phyloP scores from a whole-genome alignment of 2,797 vertebrate species.

The Galago senegalensis region DNA sequence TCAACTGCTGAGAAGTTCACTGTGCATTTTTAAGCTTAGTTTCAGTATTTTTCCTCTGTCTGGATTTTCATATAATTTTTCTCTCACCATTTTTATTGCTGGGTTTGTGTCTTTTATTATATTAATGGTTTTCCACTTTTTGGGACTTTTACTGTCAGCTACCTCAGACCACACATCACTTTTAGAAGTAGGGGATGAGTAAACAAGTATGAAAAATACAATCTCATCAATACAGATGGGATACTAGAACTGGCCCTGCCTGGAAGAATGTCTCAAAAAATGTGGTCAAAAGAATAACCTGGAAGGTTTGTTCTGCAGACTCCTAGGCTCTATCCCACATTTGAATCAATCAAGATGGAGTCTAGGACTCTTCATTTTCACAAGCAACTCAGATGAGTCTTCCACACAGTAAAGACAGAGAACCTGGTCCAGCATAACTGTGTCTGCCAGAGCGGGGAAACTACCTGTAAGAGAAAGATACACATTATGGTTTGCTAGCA shows the following conservation, averaged over 20 bases:
- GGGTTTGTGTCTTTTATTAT: not conserved
- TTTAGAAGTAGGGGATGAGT: not conserved
- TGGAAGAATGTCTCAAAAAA: not conserved
- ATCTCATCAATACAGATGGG: not conserved
- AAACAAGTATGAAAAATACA: not conserved
- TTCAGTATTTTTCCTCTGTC: not conserved
- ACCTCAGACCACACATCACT: not conserved
- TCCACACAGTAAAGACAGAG: not conserved
- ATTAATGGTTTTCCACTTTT: constrained; percentile 27
- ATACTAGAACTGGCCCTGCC: not conserved
- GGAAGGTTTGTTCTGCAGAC: not conserved
- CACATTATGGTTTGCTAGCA: not conserved
- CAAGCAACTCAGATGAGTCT: not conserved
- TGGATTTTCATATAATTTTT: constrained; percentile 50
- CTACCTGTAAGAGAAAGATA: not conserved
- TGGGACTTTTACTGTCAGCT: constrained; percentile 23
- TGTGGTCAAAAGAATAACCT: not conserved
- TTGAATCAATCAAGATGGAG: not conserved
- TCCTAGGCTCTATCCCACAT: not conserved
- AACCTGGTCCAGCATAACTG: not conserved
- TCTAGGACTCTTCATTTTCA: not conserved
- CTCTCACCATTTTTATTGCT: constrained; percentile 26
- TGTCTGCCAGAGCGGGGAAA: not conserved
- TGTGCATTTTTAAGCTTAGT: constrained; percentile 9
- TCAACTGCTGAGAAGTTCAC: constrained; percentile 1